Evolutionary conservation across 2,888 invertebrate species (phyloP), one percentile per base, ranked within the genome.

Genomic region (Drosophila conformis): DNA sequence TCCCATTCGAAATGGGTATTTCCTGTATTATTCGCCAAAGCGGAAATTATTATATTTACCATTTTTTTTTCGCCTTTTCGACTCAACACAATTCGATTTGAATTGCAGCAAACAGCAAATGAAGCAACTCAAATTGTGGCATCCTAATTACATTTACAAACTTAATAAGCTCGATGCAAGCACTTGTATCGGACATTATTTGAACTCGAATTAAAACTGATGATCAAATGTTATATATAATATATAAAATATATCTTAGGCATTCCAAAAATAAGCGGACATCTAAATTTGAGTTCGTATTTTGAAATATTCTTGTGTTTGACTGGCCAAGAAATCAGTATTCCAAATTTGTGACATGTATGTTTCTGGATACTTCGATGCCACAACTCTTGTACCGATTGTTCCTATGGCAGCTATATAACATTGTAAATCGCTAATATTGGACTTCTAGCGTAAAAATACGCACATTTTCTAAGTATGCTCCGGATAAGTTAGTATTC

Each of bases 1-100:
- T 75, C 63, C 48, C 64, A 42, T 56, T 31, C 46, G 33, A 56
- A 78, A 72, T 76, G 53, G 57, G 46, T 21, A 67, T 61, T 80
- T 77, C 77, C 77, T 51, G 60, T 29, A 42, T 57, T 42, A 42
- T 57, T 57, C 25, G 7, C 49, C 31, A 38, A 61, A 40, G 31
- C 40, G 75, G 54, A 79, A 74, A 75, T 65, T 54, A 59, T 64
- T 64, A 68, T 68, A 54, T 60, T 51, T 40, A 29, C 46, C 33
- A 33, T 53, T 60, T 36, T 33, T 35, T 25, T 2, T 29, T 21
- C 3, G n/a, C 10, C 25, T 1, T 46, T 25, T 46, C 1, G 49
- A 36, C 59, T 68, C 54, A 60, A 53, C 35, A 25, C 51, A 59
- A 46, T 70, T 65, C 59, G 48, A 74, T 69, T 29, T 11, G 5